Evolutionary conservation across 1,140 invertebrate species (phyloP).

Genomic region (Araneus ventricosus): DNA sequence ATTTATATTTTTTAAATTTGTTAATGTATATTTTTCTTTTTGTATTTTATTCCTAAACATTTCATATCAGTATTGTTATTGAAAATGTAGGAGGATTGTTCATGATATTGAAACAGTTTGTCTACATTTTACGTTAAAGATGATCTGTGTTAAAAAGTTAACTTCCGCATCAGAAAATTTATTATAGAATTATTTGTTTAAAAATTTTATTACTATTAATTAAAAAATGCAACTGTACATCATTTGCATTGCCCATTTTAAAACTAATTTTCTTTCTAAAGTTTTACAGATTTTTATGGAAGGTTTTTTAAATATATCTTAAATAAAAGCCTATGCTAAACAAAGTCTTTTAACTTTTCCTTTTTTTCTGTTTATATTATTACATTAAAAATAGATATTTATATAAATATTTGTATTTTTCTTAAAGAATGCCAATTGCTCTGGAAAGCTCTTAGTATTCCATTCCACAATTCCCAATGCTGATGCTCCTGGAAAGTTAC

Average conservation of each 20-base stretch:
- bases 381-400: neutral
- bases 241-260: too few relatives aligned
- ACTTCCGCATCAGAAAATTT: too few relatives aligned
- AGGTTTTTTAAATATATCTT: too few relatives aligned
- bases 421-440: constrained; percentile 88
- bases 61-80: neutral
- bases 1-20: neutral
- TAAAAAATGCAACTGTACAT: too few relatives aligned
- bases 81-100: neutral
- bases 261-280: too few relatives aligned
- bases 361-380: neutral
- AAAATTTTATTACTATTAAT: too few relatives aligned
- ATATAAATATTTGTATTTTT: neutral
- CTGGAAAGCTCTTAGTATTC: constrained; percentile 97
- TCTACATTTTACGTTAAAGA: too few relatives aligned
- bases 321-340: neutral
- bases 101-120: neutral
- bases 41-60: neutral
- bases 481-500: constrained; percentile 97
- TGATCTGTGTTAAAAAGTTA: too few relatives aligned
- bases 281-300: too few relatives aligned
- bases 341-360: neutral
- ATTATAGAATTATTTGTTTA: too few relatives aligned
- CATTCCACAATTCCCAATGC: constrained; percentile 96
- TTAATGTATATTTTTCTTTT: neutral